phyloP scores from a whole-genome alignment of 2,888 invertebrate genomes.

The Itoplectis maculator region DNA sequence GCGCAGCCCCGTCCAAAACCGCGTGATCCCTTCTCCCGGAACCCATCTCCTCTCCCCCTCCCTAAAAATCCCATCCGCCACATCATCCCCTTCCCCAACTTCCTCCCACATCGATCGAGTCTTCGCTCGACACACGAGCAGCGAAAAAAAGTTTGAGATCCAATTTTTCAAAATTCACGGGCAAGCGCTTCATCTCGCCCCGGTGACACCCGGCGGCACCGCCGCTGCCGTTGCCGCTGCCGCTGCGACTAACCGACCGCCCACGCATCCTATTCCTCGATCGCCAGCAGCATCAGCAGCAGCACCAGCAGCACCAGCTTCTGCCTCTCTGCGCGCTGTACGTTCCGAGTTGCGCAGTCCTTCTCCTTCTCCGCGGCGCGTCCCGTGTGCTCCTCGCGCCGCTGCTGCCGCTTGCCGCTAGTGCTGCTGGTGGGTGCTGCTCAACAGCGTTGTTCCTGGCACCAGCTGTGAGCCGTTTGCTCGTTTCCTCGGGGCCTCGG shows the following conservation, averaged over 20 bases:
- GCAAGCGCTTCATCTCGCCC: too few relatives aligned
- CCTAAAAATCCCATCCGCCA: too few relatives aligned
- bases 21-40: too few relatives aligned
- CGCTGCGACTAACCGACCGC: constrained; percentile 47
- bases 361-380: constrained; percentile 20
- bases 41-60: too few relatives aligned
- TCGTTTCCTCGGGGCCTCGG: constrained; percentile 13
- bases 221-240: constrained; percentile 10
- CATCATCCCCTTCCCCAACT: too few relatives aligned
- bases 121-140: too few relatives aligned
- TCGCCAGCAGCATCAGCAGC: constrained; percentile 11
- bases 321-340: constrained; percentile 21
- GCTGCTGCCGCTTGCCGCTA: too few relatives aligned
- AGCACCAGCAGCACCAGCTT: constrained; percentile 8
- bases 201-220: neutral
- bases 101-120: too few relatives aligned
- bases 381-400: neutral
- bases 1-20: too few relatives aligned
- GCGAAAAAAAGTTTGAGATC: too few relatives aligned
- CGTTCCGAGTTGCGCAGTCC: constrained; percentile 40
- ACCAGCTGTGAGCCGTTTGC: constrained; percentile 50
- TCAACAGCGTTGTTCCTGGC: neutral
- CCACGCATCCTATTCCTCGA: constrained; percentile 58
- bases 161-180: too few relatives aligned
- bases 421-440: too few relatives aligned